These are phyloP conservation scores for Brachypteracias leptosomus DNA, from an alignment of 2,113 vertebrate genomes.

Conservation along the genomic window DNA sequence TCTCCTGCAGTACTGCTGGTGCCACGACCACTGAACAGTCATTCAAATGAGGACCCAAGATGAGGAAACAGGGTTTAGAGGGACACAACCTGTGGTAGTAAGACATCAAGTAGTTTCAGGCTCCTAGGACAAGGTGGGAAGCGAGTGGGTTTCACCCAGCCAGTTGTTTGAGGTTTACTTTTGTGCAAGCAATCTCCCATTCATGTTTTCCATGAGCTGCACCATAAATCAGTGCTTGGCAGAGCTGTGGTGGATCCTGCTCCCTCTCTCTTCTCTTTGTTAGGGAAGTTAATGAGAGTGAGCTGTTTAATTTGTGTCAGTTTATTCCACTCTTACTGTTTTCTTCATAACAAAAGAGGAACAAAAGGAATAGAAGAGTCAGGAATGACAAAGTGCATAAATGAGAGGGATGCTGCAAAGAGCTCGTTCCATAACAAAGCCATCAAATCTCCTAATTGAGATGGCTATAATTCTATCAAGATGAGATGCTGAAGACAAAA, in stretches of 20 bases:
- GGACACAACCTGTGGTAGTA: fast-evolving
- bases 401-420: constrained; percentile 34
- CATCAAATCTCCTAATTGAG: constrained; percentile 53
- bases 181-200: not conserved
- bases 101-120: not conserved
- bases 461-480: constrained; percentile 45
- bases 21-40: too few species aligned
- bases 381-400: constrained; percentile 26
- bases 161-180: not conserved
- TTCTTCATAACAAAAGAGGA: constrained; percentile 39
- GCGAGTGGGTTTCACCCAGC: not conserved
- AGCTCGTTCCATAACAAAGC: constrained; percentile 41
- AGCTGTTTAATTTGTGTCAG: constrained; percentile 66
- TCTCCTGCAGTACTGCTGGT: fast-evolving
- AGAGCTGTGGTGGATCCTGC: constrained; percentile 7
- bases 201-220: not conserved
- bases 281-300: constrained; percentile 62
- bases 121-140: not conserved
- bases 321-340: constrained; percentile 50
- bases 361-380: constrained; percentile 55
- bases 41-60: fast-evolving
- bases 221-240: not conserved
- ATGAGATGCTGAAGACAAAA: constrained; percentile 55
- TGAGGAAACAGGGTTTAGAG: not conserved
- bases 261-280: not conserved